phyloP scores from a whole-genome alignment of 2,113 vertebrate species.

The Smithornis capensis region DNA sequence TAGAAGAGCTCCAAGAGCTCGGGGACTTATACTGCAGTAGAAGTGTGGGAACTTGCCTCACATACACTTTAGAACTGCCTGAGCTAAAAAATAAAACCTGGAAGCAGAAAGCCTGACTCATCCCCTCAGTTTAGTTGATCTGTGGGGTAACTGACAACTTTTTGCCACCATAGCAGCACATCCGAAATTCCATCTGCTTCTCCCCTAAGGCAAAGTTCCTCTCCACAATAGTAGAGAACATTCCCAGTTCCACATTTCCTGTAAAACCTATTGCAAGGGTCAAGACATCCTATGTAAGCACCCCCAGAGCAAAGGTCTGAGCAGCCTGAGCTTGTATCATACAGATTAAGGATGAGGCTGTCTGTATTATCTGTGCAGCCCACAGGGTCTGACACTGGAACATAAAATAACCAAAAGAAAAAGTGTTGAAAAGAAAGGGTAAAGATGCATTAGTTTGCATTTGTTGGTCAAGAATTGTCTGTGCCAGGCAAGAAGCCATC shows the following conservation, averaged over 20 bases:
- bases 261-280: rapidly evolving
- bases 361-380: background rate
- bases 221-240: background rate
- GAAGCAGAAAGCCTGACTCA: background rate
- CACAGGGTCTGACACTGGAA: background rate
- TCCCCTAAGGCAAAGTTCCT: background rate
- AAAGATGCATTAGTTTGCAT: background rate
- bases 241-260: background rate
- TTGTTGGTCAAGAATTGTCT: background rate
- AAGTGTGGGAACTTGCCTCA: rapidly evolving
- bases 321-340: background rate
- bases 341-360: background rate
- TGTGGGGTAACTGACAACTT: background rate
- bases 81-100: background rate
- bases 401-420: background rate
- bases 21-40: background rate
- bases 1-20: background rate
- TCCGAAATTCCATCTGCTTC: background rate
- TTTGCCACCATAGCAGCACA: rapidly evolving
- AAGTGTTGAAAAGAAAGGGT: background rate
- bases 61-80: background rate
- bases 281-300: background rate
- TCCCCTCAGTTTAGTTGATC: background rate
- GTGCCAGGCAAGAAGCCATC: background rate
- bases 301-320: background rate